Percentiles rank a stretch among this genome's conserved stretches.
phyloP scores from a whole-genome alignment of 2,113 vertebrate genomes.

The Neolamprologus ventralis region DNA sequence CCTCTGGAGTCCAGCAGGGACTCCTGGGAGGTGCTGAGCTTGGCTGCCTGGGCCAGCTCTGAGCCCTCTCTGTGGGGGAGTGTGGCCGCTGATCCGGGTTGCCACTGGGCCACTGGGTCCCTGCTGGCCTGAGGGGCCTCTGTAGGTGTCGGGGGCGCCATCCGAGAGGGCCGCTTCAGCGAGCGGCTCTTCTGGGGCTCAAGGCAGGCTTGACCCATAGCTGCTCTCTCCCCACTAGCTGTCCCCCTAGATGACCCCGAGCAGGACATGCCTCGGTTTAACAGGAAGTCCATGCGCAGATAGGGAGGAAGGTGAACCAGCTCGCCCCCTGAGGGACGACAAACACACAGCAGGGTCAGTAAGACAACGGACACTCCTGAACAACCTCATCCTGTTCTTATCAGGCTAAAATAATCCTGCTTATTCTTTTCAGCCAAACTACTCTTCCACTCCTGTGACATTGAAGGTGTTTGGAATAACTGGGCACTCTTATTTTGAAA shows the following conservation, averaged over 20 bases:
- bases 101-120: constrained; percentile 88
- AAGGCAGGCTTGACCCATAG: constrained; percentile 91
- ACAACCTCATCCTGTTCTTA: not conserved
- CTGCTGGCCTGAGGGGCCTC: constrained; percentile 74
- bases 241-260: constrained; percentile 70
- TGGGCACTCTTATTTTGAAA: not conserved
- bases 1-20: constrained; percentile 97
- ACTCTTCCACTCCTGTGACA: not conserved
- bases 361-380: not conserved
- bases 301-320: constrained; percentile 97
- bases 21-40: constrained; percentile 99
- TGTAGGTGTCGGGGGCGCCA: constrained; percentile 70
- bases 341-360: not conserved
- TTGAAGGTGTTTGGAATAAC: not conserved
- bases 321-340: constrained; percentile 77
- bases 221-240: constrained; percentile 79
- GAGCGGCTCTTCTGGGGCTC: constrained; percentile 98
- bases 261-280: constrained; percentile 85
- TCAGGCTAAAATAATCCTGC: not conserved
- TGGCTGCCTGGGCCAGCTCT: constrained; percentile 92
- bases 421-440: not conserved
- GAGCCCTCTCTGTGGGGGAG: constrained; percentile 96
- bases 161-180: constrained; percentile 85
- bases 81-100: constrained; percentile 85
- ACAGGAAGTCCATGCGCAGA: constrained; percentile 98